Evolutionary conservation across 2,797 vertebrate genomes (phyloP).

Genomic region (Triplophysa bombifrons): DNA sequence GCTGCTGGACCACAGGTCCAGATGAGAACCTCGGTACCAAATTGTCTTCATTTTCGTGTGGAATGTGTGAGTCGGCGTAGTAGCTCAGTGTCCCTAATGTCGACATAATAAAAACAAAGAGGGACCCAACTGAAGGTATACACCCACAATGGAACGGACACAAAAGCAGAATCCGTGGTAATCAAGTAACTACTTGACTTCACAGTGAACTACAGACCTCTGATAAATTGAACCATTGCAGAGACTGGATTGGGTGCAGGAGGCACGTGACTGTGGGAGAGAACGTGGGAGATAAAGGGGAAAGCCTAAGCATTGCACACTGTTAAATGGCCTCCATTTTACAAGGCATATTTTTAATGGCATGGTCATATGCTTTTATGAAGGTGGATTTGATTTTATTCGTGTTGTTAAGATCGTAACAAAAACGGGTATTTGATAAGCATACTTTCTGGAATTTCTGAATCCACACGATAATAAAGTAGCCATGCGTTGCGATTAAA

Average conservation of each 20-base stretch:
- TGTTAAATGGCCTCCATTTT: slow-evolving; percentile 94
- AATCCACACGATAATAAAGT: slow-evolving; percentile 3
- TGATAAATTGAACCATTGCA: slow-evolving; percentile 92
- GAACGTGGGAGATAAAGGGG: slow-evolving; percentile 93
- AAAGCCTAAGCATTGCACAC: slow-evolving; percentile 92
- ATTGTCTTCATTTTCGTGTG: slow-evolving; percentile 89
- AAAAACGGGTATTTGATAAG: slow-evolving; percentile 23
- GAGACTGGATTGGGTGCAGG: slow-evolving; percentile 86
- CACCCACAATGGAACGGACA: slow-evolving; percentile 64
- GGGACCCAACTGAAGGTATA: slow-evolving; percentile 51
- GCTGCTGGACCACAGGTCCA: slow-evolving; percentile 77
- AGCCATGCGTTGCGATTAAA: background rate
- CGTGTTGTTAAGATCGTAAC: slow-evolving; percentile 78
- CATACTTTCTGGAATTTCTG: background rate
- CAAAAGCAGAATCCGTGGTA: slow-evolving; percentile 84
- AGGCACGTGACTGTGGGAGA: slow-evolving; percentile 88
- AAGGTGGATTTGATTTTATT: slow-evolving; percentile 85
- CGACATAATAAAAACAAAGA: slow-evolving; percentile 81
- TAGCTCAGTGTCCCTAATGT: slow-evolving; percentile 89
- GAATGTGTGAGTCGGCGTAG: slow-evolving; percentile 90
- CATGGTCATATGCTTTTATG: slow-evolving; percentile 91
- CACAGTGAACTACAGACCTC: slow-evolving; percentile 88
- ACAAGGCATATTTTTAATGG: slow-evolving; percentile 95
- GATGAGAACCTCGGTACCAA: slow-evolving; percentile 85
- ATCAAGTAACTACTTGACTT: slow-evolving; percentile 87